Evolutionary conservation across 35 echinoderm and acorn worm genomes (phyloP).

Genomic region (Amphiura filiformis): DNA sequence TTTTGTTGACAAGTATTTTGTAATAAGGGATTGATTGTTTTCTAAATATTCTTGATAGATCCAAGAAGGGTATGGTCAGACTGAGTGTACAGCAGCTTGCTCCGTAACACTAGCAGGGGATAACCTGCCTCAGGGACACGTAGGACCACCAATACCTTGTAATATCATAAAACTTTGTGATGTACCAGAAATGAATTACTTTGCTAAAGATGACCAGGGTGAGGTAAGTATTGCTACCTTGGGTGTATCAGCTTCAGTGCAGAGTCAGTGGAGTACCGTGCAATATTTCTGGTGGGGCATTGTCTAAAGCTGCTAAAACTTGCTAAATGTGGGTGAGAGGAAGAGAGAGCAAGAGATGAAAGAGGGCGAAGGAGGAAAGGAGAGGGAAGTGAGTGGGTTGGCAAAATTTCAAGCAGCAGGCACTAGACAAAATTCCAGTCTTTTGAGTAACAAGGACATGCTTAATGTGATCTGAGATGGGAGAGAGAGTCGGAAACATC

Average conservation of each 20-base stretch:
- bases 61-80: slow-evolving; percentile 87
- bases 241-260: not conserved
- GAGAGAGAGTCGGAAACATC: no score
- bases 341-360: no score
- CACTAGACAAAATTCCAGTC: no score
- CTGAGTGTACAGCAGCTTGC: slow-evolving; percentile 57
- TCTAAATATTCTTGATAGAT: slow-evolving; percentile 32
- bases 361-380: no score
- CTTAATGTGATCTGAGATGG: no score
- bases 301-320: not conserved
- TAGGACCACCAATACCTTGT: slow-evolving; percentile 77
- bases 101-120: slow-evolving; percentile 24
- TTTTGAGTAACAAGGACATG: no score
- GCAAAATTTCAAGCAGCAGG: no score
- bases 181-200: slow-evolving; percentile 92
- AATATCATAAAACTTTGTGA: slow-evolving; percentile 95
- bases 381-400: no score
- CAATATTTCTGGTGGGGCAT: not conserved
- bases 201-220: slow-evolving; percentile 71
- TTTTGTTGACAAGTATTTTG: no score
- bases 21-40: no score
- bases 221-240: slow-evolving; percentile 72
- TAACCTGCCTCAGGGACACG: slow-evolving; percentile 57
- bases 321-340: not conserved
- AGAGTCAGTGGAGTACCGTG: not conserved